Percentiles rank a stretch among this genome's conserved stretches.
Evolutionary conservation across 2,113 vertebrate genomes (phyloP).

Genomic region (Cottus gobio): DNA sequence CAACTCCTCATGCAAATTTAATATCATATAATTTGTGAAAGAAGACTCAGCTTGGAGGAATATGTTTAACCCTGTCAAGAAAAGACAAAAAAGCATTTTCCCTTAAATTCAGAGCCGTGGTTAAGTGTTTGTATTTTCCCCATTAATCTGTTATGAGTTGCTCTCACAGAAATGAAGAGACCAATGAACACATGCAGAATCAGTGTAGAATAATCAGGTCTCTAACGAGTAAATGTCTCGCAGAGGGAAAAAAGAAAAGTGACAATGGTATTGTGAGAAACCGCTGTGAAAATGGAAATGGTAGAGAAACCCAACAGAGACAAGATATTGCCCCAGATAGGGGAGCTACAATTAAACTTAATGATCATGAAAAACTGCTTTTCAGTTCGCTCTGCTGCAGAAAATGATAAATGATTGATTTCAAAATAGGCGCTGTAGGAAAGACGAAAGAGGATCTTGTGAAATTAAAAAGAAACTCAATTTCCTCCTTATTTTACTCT

Average conservation of each 20-base stretch:
- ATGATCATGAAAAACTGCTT: slow-evolving; percentile 46
- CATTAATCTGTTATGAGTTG: background rate
- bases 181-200: background rate
- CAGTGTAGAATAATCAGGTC: slow-evolving; percentile 21
- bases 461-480: slow-evolving; percentile 10
- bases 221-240: background rate
- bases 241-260: slow-evolving; percentile 18
- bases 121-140: background rate
- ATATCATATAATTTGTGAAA: background rate
- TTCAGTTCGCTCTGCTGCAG: slow-evolving; percentile 29
- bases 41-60: background rate
- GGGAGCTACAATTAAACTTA: slow-evolving; percentile 48
- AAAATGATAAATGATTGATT: slow-evolving; percentile 46
- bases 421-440: slow-evolving; percentile 5
- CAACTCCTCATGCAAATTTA: background rate
- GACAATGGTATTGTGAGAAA: slow-evolving; percentile 15
- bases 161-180: background rate
- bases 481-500: slow-evolving; percentile 18
- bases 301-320: slow-evolving; percentile 35
- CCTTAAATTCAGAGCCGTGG: background rate
- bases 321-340: slow-evolving; percentile 47
- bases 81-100: background rate
- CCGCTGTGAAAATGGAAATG: slow-evolving; percentile 38
- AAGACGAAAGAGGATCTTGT: slow-evolving; percentile 22
- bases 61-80: background rate